These are phyloP conservation scores for Prunella himalayana DNA, from an alignment of 2,113 vertebrate genomes.

Conservation along the genomic window DNA sequence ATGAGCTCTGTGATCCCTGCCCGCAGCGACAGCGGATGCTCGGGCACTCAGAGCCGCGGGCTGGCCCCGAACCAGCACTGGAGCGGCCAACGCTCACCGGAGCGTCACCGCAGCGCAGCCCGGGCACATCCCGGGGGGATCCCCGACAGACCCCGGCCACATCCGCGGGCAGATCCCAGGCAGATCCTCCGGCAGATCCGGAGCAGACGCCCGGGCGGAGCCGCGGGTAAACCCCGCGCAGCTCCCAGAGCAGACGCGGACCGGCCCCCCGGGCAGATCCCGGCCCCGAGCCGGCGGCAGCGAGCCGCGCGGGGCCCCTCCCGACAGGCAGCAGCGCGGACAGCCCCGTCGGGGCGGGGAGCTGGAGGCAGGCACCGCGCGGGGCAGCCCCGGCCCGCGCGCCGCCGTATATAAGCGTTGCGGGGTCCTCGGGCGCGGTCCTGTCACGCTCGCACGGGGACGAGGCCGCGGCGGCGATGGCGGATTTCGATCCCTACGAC, in stretches of 20 bases:
- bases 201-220: neutral
- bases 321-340: neutral
- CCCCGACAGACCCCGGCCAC: neutral
- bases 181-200: neutral
- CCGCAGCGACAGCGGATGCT: neutral
- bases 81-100: neutral
- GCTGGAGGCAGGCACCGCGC: slow-evolving; percentile 73
- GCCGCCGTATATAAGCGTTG: slow-evolving; percentile 52
- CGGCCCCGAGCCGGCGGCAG: neutral
- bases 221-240: neutral
- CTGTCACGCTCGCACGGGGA: slow-evolving; percentile 79
- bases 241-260: neutral
- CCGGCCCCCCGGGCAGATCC: too few species aligned
- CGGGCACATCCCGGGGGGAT: neutral
- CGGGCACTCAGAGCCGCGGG: neutral
- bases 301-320: rapidly evolving
- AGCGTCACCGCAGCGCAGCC: neutral
- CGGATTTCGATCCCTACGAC: slow-evolving; percentile 93
- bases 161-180: neutral
- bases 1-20: neutral
- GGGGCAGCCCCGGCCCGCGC: slow-evolving; percentile 73
- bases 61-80: rapidly evolving
- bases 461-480: slow-evolving; percentile 88
- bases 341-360: neutral
- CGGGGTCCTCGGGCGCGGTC: slow-evolving; percentile 74